Conservation (phyloP, 2,888 invertebrate genomes). For the Lypha dubia region DNA sequence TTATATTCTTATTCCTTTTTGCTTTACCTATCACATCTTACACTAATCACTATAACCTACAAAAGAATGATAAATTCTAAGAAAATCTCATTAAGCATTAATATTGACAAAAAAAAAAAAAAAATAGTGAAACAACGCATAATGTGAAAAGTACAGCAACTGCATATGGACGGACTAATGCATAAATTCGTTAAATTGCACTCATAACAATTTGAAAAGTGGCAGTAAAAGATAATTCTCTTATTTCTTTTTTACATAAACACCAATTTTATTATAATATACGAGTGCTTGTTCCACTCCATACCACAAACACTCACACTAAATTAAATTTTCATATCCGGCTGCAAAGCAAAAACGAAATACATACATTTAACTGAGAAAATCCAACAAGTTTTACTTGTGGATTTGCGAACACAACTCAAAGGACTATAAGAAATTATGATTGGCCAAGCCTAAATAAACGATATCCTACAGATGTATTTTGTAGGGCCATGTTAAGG, state of each 20-base stretch:
- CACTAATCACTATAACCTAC: slow-evolving; percentile 62
- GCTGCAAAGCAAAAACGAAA: not conserved
- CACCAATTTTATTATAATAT: not conserved
- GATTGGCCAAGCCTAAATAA: not conserved
- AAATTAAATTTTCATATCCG: slow-evolving; percentile 51
- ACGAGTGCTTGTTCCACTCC: not conserved
- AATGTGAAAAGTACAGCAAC: slow-evolving; percentile 21
- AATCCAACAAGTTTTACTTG: slow-evolving; percentile 49
- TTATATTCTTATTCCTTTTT: not conserved
- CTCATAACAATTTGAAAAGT: slow-evolving; percentile 61
- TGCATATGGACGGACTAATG: slow-evolving; percentile 58
- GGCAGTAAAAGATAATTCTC: slow-evolving; percentile 35
- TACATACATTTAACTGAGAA: not conserved
- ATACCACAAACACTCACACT: not conserved
- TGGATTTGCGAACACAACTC: slow-evolving; percentile 15
- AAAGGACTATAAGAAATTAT: not conserved
- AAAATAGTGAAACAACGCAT: slow-evolving; percentile 8
- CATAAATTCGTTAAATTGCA: slow-evolving; percentile 58
- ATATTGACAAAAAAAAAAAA: not conserved
- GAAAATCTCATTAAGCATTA: slow-evolving; percentile 45
- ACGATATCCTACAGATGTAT: not conserved
- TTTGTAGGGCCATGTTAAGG: too few relatives aligned
- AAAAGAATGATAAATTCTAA: slow-evolving; percentile 61
- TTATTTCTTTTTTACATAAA: not conserved
- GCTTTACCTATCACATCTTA: slow-evolving; percentile 20